Conservation (phyloP, 1,140 invertebrate species). For the Bactericera cockerelli region DNA sequence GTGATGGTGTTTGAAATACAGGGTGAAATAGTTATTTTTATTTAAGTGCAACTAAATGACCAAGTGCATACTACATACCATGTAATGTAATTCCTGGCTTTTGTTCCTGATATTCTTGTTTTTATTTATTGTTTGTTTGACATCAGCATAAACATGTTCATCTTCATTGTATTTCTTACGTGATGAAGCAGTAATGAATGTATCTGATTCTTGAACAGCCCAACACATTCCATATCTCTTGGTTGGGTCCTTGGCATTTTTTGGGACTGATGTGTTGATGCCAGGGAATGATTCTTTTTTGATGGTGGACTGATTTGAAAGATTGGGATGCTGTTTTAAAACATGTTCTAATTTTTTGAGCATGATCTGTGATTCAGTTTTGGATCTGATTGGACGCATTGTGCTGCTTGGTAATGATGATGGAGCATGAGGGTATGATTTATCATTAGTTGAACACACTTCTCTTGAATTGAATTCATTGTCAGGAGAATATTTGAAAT, state of each 20-base stretch:
- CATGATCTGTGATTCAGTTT: conserved; percentile 3
- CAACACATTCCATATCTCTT: background rate
- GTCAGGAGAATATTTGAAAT: conserved; percentile 12
- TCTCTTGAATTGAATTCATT: background rate
- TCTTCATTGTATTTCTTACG: background rate
- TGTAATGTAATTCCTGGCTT: conserved; percentile 1
- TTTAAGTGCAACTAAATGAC: background rate
- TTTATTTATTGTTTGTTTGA: background rate
- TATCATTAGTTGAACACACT: background rate
- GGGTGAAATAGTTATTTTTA: background rate
- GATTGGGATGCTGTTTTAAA: background rate
- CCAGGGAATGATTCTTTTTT: background rate
- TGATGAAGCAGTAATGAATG: no score
- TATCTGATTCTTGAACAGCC: background rate
- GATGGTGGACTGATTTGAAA: background rate
- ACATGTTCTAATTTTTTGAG: conserved; percentile 6
- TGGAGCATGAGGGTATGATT: background rate
- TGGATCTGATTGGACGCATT: background rate
- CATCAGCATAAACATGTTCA: conserved; percentile 1
- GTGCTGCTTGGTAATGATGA: background rate
- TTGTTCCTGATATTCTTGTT: background rate
- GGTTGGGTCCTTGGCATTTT: background rate
- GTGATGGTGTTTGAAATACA: background rate
- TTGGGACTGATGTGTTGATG: background rate
- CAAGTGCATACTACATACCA: background rate